Conservation (phyloP, 2,888 invertebrate species). For the Cataglyphis rosenhaueri region DNA sequence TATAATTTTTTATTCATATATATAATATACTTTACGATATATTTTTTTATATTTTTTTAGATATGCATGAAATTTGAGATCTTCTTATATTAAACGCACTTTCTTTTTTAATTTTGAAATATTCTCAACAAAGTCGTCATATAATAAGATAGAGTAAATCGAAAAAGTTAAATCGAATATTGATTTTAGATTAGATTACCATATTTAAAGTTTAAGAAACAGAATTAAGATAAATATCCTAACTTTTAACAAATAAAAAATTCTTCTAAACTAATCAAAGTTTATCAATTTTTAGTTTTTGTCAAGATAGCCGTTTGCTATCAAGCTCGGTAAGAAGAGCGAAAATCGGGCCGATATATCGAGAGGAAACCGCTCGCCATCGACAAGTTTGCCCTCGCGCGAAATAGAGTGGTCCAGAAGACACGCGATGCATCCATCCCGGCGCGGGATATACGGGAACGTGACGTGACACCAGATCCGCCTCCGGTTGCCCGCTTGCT, state of each 20-base stretch:
- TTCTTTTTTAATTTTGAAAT: background rate
- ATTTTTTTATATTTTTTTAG: background rate
- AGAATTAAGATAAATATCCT: background rate
- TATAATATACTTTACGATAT: background rate
- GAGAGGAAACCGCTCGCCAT: background rate
- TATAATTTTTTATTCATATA: background rate
- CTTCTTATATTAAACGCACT: background rate
- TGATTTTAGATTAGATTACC: slow-evolving; percentile 15
- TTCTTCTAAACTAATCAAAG: background rate
- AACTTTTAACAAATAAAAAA: background rate
- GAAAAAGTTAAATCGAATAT: slow-evolving; percentile 22
- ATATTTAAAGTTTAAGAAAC: slow-evolving; percentile 3
- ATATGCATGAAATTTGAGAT: background rate
- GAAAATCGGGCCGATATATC: background rate
- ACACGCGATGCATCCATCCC: slow-evolving; percentile 69
- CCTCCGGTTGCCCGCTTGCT: slow-evolving; percentile 71
- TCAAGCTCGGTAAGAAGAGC: background rate
- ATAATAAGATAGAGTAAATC: background rate
- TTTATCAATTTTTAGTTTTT: background rate
- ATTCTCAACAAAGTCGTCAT: background rate
- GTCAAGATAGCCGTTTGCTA: background rate
- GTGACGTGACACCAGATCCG: slow-evolving; percentile 77
- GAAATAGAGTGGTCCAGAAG: slow-evolving; percentile 48
- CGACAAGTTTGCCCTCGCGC: slow-evolving; percentile 11
- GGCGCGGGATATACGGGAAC: slow-evolving; percentile 65